Conservation (phyloP, 2,797 vertebrate species). For the Tachyglossus aculeatus region DNA sequence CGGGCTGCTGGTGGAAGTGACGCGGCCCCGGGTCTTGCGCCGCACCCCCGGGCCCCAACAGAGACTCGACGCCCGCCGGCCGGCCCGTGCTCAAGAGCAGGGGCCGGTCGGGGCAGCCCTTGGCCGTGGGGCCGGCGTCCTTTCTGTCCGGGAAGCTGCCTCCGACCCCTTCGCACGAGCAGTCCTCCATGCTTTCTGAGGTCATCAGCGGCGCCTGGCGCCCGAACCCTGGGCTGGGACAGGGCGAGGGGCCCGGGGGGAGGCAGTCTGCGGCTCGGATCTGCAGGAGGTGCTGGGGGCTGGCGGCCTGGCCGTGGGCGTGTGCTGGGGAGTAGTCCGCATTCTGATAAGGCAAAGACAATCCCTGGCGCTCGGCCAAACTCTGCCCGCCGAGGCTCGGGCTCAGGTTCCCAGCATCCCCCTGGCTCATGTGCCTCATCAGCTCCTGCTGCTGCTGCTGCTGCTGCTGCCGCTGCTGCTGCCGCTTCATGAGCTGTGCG, state of each 20-base stretch:
- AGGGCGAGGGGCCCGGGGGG: conserved; percentile 55
- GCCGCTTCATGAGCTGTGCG: conserved; percentile 89
- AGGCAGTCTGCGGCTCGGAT: conserved; percentile 86
- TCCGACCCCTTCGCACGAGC: conserved; percentile 72
- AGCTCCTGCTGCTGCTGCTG: conserved; percentile 81
- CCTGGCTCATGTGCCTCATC: conserved; percentile 89
- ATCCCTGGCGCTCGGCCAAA: conserved; percentile 72
- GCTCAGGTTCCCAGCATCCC: conserved; percentile 74
- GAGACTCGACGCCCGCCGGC: conserved; percentile 84
- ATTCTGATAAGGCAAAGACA: conserved; percentile 78
- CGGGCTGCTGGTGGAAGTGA: conserved; percentile 79
- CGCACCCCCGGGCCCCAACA: conserved; percentile 80
- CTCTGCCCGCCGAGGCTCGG: conserved; percentile 57
- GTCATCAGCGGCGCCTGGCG: conserved; percentile 79
- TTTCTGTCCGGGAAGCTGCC: conserved; percentile 79
- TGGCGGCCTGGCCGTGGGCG: conserved; percentile 75
- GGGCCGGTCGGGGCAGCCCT: conserved; percentile 76
- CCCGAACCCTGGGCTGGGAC: conserved; percentile 65
- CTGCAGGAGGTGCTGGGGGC: conserved; percentile 89
- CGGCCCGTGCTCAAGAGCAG: conserved; percentile 71
- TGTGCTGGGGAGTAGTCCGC: conserved; percentile 77
- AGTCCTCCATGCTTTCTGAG: conserved; percentile 98
- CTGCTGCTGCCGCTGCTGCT: conserved; percentile 81
- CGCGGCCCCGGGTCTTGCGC: conserved; percentile 83
- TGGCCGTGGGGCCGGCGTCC: conserved; percentile 75